These are phyloP conservation scores for Calycopis cecrops DNA, from an alignment of 1,140 invertebrate species.

Conservation along the genomic window DNA sequence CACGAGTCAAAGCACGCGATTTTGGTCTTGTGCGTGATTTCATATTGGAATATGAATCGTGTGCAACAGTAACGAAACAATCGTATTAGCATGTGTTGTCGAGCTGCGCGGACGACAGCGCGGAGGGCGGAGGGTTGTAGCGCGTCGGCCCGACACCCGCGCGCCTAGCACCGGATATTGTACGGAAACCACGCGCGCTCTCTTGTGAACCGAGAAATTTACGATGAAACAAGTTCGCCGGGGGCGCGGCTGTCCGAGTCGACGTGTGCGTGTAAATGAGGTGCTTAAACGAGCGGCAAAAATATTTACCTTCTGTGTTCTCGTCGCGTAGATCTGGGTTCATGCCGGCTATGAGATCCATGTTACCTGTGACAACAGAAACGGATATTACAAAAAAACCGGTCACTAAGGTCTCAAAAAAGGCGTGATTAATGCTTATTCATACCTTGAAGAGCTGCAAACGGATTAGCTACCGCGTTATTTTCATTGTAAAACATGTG, in stretches of 20 bases:
- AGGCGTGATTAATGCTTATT: not conserved
- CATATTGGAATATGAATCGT: constrained; percentile 3
- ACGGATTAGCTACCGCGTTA: constrained; percentile 62
- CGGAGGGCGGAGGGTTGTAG: constrained; percentile 28
- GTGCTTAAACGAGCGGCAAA: constrained; percentile 40
- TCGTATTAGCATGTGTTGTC: constrained; percentile 21
- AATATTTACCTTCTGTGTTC: constrained; percentile 64
- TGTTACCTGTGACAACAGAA: constrained; percentile 47
- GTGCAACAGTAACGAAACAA: constrained; percentile 20
- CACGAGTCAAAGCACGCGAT: not conserved
- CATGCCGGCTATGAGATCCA: constrained; percentile 66
- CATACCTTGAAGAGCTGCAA: constrained; percentile 62
- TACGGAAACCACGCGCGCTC: constrained; percentile 52
- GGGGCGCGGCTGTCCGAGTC: constrained; percentile 72
- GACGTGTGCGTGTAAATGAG: constrained; percentile 68
- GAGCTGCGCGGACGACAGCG: constrained; percentile 28
- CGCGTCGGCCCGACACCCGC: constrained; percentile 61
- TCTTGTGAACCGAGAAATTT: constrained; percentile 42
- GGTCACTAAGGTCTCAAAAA: too few species aligned
- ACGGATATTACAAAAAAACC: not conserved
- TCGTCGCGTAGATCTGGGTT: constrained; percentile 60
- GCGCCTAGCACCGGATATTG: constrained; percentile 53
- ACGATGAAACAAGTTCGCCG: constrained; percentile 56
- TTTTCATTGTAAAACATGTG: constrained; percentile 62
- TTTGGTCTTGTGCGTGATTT: too few species aligned